These are phyloP conservation scores for Hymenopus coronatus DNA, from an alignment of 2,888 invertebrate species.

Conservation along the genomic window DNA sequence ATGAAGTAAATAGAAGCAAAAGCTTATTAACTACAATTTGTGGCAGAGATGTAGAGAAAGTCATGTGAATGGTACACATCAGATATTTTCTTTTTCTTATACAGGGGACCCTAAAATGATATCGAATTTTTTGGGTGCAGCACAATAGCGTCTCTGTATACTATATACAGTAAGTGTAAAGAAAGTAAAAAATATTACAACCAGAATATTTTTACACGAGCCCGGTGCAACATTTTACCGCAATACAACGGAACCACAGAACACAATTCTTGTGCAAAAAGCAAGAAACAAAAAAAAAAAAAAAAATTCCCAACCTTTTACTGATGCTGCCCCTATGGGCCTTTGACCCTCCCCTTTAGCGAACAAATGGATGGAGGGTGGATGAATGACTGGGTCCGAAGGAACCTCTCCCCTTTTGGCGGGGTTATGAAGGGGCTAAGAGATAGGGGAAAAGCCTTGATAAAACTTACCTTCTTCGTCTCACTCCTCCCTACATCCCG, in stretches of 20 bases:
- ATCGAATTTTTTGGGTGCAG: no score
- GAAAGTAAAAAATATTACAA: no score
- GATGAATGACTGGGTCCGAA: not conserved
- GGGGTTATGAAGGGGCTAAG: constrained; percentile 14
- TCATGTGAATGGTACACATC: no score
- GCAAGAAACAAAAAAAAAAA: not conserved
- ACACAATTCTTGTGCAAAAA: not conserved
- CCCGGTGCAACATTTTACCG: not conserved
- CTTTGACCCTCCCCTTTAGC: not conserved
- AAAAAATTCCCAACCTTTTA: not conserved
- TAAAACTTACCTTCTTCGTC: constrained; percentile 1
- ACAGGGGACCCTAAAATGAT: no score
- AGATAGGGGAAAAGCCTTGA: constrained; percentile 2
- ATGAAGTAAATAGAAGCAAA: no score
- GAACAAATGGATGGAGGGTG: not conserved
- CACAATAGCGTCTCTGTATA: no score
- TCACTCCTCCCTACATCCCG: not conserved
- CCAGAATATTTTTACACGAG: no score
- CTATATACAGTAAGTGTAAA: no score
- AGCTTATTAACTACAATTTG: no score
- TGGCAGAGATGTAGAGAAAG: no score
- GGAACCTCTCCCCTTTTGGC: not conserved
- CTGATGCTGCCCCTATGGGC: not conserved
- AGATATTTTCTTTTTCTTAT: no score
- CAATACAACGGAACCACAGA: not conserved